These are phyloP conservation scores for Corythaeola cristata DNA, from an alignment of 2,113 vertebrate species.

Conservation along the genomic window DNA sequence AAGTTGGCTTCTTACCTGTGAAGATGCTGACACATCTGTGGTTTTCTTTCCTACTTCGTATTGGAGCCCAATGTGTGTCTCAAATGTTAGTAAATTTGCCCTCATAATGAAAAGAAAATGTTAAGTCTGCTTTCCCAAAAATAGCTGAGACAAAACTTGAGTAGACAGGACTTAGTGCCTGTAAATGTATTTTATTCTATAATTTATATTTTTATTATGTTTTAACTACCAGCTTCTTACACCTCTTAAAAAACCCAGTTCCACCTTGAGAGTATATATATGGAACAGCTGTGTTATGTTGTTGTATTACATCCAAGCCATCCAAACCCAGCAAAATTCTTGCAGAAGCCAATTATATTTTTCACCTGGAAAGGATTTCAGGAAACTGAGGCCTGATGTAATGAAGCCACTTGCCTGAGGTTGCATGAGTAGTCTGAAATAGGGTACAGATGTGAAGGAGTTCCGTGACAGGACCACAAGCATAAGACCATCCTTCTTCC, in stretches of 20 bases:
- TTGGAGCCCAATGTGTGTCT: background rate
- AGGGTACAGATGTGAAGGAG: background rate
- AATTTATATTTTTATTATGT: background rate
- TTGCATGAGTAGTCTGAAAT: background rate
- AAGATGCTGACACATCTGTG: background rate
- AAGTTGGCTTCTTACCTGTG: background rate
- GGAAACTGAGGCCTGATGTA: background rate
- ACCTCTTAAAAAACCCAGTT: background rate
- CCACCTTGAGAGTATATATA: fast-evolving
- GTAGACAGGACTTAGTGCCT: background rate
- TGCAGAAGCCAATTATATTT: background rate
- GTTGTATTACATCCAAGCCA: background rate
- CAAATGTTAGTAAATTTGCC: background rate
- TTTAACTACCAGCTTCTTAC: background rate
- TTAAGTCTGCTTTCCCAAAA: background rate
- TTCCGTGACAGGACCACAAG: background rate
- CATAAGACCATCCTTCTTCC: background rate
- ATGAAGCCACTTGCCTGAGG: background rate
- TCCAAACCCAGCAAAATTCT: background rate
- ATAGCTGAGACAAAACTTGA: background rate
- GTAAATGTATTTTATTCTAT: background rate
- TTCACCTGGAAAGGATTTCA: background rate
- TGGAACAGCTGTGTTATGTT: background rate
- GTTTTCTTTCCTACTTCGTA: background rate
- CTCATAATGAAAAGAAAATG: background rate